Evolutionary conservation across 2,888 invertebrate species (phyloP).

Genomic region (Pandemis corylana): DNA sequence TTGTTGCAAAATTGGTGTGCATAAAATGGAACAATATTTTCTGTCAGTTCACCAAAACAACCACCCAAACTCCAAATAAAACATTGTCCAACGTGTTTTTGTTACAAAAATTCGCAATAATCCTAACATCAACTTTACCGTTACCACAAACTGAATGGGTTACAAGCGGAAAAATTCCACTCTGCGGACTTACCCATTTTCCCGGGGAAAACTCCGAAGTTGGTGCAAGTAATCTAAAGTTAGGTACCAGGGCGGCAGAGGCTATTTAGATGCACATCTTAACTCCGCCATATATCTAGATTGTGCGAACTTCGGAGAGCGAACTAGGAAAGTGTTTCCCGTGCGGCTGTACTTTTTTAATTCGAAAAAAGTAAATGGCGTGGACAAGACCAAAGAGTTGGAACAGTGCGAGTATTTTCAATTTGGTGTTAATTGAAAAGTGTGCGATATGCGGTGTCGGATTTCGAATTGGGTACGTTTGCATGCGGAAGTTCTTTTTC

Average conservation of each 20-base stretch:
- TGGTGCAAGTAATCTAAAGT: slow-evolving; percentile 85
- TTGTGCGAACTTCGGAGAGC: slow-evolving; percentile 65
- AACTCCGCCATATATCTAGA: slow-evolving; percentile 83
- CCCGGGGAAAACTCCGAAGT: slow-evolving; percentile 72
- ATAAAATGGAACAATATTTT: too few relatives aligned
- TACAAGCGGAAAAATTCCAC: slow-evolving; percentile 70
- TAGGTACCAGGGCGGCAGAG: slow-evolving; percentile 80
- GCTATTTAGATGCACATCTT: slow-evolving; percentile 85
- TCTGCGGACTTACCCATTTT: slow-evolving; percentile 62
- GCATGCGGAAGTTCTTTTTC: background rate
- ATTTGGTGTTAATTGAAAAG: slow-evolving; percentile 41
- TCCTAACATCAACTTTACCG: slow-evolving; percentile 64
- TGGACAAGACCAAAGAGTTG: slow-evolving; percentile 20
- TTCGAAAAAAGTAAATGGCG: slow-evolving; percentile 33
- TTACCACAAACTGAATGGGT: slow-evolving; percentile 75
- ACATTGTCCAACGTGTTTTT: slow-evolving; percentile 8
- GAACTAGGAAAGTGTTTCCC: slow-evolving; percentile 66
- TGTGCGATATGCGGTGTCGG: slow-evolving; percentile 23
- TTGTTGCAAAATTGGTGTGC: background rate
- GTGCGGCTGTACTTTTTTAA: slow-evolving; percentile 48
- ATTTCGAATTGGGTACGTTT: slow-evolving; percentile 22
- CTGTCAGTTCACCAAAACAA: too few relatives aligned
- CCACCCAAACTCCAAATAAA: background rate
- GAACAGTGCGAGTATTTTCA: slow-evolving; percentile 20
- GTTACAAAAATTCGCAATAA: slow-evolving; percentile 39